phyloP scores from a whole-genome alignment of 2,113 vertebrate species.

The Nematolebias whitei region DNA sequence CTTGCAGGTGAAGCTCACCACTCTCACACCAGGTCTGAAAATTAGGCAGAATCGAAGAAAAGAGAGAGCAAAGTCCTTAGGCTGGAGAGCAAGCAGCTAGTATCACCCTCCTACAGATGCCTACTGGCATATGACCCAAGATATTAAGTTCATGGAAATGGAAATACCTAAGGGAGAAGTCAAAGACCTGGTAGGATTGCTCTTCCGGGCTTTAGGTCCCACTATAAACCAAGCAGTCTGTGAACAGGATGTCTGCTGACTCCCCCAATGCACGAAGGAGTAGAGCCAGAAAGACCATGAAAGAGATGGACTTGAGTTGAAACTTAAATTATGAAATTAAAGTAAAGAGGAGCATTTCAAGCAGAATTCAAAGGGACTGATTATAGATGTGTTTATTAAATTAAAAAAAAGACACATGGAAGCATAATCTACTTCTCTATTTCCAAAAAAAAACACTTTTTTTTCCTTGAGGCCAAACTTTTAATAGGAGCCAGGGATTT shows the following conservation, averaged over 20 bases:
- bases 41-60: background rate
- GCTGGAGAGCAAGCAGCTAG: conserved; percentile 1
- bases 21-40: conserved; percentile 2
- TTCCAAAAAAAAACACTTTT: background rate
- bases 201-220: background rate
- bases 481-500: background rate
- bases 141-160: background rate
- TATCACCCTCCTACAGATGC: background rate
- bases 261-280: too few relatives aligned
- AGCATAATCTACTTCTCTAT: background rate
- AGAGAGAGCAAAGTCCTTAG: background rate
- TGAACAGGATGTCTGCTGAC: background rate
- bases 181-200: background rate
- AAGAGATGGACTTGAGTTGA: background rate
- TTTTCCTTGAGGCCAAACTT: background rate
- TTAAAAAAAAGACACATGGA: background rate
- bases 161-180: background rate
- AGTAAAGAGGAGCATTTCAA: background rate
- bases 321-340: background rate
- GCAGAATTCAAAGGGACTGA: background rate
- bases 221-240: background rate
- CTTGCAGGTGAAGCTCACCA: conserved; percentile 1
- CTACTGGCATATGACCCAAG: background rate
- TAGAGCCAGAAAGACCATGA: background rate
- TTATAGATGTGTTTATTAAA: background rate